Evolutionary conservation across 2,113 vertebrate genomes (phyloP), one percentile per base, ranked within the genome.

Genomic region (Melanotaenia duboulayi): DNA sequence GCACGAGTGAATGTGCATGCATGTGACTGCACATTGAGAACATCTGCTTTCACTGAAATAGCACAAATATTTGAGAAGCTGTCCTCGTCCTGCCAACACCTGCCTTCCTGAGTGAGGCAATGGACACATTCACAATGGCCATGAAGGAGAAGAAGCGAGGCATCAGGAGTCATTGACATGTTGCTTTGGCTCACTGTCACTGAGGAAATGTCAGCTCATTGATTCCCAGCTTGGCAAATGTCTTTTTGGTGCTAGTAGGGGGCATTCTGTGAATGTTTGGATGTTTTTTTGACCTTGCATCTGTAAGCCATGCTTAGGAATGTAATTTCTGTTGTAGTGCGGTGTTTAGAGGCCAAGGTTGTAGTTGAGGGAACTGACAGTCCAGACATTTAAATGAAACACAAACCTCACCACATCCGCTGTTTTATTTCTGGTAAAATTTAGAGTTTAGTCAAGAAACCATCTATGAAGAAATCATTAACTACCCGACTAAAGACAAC

Each of bases 131-230:
- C 67, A 91, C 88, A 89, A 90, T 65, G 65, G 79, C 72, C 16
- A 22, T 39, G 60, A 73, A 76, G 74, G 74, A 72, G 58, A 49
- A 66, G 74, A 80, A 74, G 81, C 39, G 75, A 88, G 85, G 68
- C 86, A 69, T 92, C 87, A 81, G 80, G 79, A 84, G 87, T 67
- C 69, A 66, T 13, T 89, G 79, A 90, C 90, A 87, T 66, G 83
- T 76, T 71, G 88, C 1, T 77, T 90, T 90, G 89, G 91, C 87
- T 39, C 19, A 40, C 76, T 67, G 83, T 85, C 86, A 64, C 63
- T n/a, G 62, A 76, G 46, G 60, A 92, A 92, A 93, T 92, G 92
- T 91, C 92, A 92, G 74, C 75, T 20, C 42, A 20, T 63, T 23
- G 76, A 51, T 52, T 67, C 71, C 58, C 73, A 71, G 48, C 58